phyloP scores from a whole-genome alignment of 2,113 vertebrate species.

The Ammodytes marinus region DNA sequence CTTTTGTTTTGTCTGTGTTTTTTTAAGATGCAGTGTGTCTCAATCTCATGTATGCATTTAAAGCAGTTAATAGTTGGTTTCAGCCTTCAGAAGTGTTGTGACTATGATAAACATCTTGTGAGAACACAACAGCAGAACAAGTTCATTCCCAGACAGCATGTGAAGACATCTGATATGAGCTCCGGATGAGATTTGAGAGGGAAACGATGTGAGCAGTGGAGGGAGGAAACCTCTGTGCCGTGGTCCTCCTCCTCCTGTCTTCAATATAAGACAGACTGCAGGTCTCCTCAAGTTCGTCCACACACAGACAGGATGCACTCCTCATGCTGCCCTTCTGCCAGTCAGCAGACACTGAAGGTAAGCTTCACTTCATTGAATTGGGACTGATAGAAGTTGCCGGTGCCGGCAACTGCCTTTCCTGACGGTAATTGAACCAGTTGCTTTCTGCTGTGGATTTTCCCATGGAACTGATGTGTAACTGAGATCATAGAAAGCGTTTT shows the following conservation, averaged over 20 bases:
- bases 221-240: conserved; percentile 21
- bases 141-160: background rate
- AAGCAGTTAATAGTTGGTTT: background rate
- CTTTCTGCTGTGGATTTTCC: background rate
- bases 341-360: conserved; percentile 60
- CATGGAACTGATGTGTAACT: no score
- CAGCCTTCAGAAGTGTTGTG: background rate
- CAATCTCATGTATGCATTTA: background rate
- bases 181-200: conserved; percentile 15
- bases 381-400: background rate
- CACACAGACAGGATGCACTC: conserved; percentile 66
- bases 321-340: conserved; percentile 27
- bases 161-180: conserved; percentile 36
- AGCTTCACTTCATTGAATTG: conserved; percentile 4
- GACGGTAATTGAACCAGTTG: background rate
- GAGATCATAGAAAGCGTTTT: no score
- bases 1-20: conserved; percentile 13
- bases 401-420: background rate
- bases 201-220: background rate
- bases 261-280: conserved; percentile 62
- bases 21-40: background rate
- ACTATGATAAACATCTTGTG: conserved; percentile 3
- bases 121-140: conserved; percentile 19
- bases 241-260: conserved; percentile 29
- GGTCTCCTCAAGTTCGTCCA: conserved; percentile 6